A percentile compares a stretch with the other conserved stretches of the same genome.
phyloP scores from a whole-genome alignment of 2,888 invertebrate genomes.

The Apamea epomidion region DNA sequence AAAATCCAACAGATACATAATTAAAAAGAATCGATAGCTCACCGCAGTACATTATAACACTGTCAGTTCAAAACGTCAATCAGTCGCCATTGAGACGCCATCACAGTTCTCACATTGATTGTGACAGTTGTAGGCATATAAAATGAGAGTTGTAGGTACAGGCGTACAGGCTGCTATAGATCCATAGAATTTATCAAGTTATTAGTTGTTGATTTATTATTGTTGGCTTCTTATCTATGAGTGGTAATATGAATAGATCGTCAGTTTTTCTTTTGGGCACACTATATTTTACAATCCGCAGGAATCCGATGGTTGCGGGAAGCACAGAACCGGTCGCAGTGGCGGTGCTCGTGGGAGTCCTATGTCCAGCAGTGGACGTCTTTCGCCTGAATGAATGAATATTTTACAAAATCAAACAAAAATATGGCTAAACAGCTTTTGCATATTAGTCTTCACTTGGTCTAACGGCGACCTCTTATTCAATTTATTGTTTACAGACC shows the following conservation, averaged over 20 bases:
- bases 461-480: not conserved
- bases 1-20: constrained; percentile 36
- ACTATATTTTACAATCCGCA: not conserved
- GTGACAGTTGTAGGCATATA: constrained; percentile 33
- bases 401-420: not conserved
- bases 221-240: constrained; percentile 6
- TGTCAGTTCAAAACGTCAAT: constrained; percentile 56
- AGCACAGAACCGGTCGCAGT: not conserved
- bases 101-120: constrained; percentile 48
- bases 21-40: constrained; percentile 43
- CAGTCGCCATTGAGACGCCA: constrained; percentile 54
- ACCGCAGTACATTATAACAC: constrained; percentile 17
- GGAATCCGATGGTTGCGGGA: not conserved
- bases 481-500: not conserved
- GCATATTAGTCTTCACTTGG: not conserved
- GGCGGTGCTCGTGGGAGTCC: not conserved
- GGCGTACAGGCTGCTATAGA: constrained; percentile 10
- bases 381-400: not conserved
- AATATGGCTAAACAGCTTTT: not conserved
- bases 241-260: not conserved
- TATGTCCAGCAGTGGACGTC: not conserved
- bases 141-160: constrained; percentile 23
- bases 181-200: constrained; percentile 18
- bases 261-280: not conserved
- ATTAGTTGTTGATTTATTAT: constrained; percentile 41